Evolutionary conservation across 2,113 vertebrate genomes (phyloP).

Genomic region (Macaca fascicularis): T2T-MFA8v1.1 NC_088377.1:158579501-158580000

Average conservation of each 20-base stretch:
- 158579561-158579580: constrained; percentile 54
- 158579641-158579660: constrained; percentile 33
- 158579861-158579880: constrained; percentile 46
- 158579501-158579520: not conserved
- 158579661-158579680: not conserved
- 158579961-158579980: constrained; percentile 97
- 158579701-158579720: constrained; percentile 2
- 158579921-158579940: constrained; percentile 98
- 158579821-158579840: constrained; percentile 67
- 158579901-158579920: constrained; percentile 96
- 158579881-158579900: constrained; percentile 66
- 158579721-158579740: constrained; percentile 61
- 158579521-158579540: not conserved
- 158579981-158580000: constrained; percentile 96
- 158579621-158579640: constrained; percentile 71
- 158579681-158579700: constrained; percentile 47
- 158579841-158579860: not conserved
- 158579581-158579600: not conserved
- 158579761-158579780: constrained; percentile 43
- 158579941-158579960: constrained; percentile 97
- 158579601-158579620: not conserved
- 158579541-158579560: constrained; percentile 50
- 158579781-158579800: constrained; percentile 65
- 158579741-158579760: constrained; percentile 68
- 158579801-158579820: constrained; percentile 64